These are phyloP conservation scores for Ictalurus punctatus DNA, from an alignment of 2,113 vertebrate species.

Conservation along the genomic window DNA sequence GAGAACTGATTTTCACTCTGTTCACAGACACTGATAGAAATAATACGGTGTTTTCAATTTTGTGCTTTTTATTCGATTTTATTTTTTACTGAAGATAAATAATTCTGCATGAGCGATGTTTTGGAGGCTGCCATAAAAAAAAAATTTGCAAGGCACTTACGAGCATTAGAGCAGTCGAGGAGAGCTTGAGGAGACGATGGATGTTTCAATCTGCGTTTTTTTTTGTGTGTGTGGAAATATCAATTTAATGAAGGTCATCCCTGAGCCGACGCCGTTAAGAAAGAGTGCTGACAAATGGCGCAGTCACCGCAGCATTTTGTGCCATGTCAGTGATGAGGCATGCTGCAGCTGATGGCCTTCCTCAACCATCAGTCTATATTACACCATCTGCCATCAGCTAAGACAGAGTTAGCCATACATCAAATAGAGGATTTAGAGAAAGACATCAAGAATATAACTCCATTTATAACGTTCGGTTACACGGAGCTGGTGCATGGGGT, in stretches of 20 bases:
- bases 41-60: slow-evolving; percentile 5
- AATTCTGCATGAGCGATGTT: slow-evolving; percentile 36
- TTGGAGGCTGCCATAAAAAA: slow-evolving; percentile 25
- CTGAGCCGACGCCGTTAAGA: slow-evolving; percentile 26
- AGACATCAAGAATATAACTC: slow-evolving; percentile 38
- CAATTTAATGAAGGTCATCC: slow-evolving; percentile 58
- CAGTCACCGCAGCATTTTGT: slow-evolving; percentile 40
- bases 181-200: slow-evolving; percentile 35
- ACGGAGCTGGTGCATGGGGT: background rate
- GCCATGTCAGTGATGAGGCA: slow-evolving; percentile 55
- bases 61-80: slow-evolving; percentile 16
- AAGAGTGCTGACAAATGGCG: slow-evolving; percentile 55
- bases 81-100: slow-evolving; percentile 16
- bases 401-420: slow-evolving; percentile 35
- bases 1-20: slow-evolving; percentile 17
- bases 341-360: slow-evolving; percentile 40
- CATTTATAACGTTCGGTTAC: slow-evolving; percentile 37
- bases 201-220: slow-evolving; percentile 49
- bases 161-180: slow-evolving; percentile 28
- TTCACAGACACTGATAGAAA: slow-evolving; percentile 29
- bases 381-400: slow-evolving; percentile 44
- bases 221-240: slow-evolving; percentile 44
- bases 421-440: slow-evolving; percentile 32
- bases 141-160: background rate
- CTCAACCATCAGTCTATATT: slow-evolving; percentile 56